Conservation (phyloP, 2,888 invertebrate species). For the Copidosoma aretas region DNA sequence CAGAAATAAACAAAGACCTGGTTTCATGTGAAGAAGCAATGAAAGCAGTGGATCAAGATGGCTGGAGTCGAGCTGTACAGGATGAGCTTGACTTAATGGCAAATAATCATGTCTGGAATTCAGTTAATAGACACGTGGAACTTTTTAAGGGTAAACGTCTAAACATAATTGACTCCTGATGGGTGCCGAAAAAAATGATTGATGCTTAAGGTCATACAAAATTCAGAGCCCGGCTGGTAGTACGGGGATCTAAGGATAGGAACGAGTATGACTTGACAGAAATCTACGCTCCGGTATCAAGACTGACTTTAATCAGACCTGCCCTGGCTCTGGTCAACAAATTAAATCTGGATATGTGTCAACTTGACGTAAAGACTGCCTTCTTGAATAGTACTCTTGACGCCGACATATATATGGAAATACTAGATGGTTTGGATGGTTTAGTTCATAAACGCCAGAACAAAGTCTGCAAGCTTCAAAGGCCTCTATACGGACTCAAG, state of each 20-base stretch:
- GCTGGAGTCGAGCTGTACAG: slow-evolving; percentile 16
- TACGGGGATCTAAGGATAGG: not conserved
- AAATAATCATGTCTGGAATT: not conserved
- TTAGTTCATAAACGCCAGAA: too few species aligned
- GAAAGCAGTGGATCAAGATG: not conserved
- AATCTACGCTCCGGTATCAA: not conserved
- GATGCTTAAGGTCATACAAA: not conserved
- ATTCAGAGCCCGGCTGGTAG: not conserved
- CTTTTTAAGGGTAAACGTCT: too few species aligned
- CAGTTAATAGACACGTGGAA: not conserved
- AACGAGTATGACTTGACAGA: not conserved
- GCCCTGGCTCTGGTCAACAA: not conserved
- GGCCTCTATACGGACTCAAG: too few species aligned
- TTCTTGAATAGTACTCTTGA: not conserved
- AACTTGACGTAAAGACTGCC: not conserved
- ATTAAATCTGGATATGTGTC: not conserved
- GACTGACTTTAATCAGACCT: not conserved
- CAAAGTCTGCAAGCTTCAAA: too few species aligned
- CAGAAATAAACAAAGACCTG: not conserved
- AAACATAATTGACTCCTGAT: not conserved
- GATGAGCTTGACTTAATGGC: slow-evolving; percentile 46
- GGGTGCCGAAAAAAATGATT: not conserved
- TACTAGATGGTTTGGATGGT: too few species aligned
- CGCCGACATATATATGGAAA: too few species aligned
- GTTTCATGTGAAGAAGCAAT: not conserved